Conservation (phyloP, 2,113 vertebrate species). For the Dascyllus trimaculatus region DNA sequence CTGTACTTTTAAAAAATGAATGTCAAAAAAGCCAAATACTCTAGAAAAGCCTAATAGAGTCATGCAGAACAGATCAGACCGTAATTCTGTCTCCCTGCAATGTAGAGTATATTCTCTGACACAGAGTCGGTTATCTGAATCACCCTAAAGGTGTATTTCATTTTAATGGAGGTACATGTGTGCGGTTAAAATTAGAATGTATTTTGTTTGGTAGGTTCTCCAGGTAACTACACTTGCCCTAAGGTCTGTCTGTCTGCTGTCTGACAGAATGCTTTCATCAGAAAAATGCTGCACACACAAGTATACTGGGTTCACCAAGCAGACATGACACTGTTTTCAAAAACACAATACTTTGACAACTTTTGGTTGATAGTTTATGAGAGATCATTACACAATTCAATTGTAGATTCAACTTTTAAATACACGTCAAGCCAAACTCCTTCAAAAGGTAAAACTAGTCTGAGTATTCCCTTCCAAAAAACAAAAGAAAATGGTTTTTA, state of each 20-base stretch:
- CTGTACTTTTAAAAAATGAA: too few relatives aligned
- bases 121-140: constrained; percentile 24
- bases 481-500: too few relatives aligned
- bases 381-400: too few relatives aligned
- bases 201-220: constrained; percentile 33
- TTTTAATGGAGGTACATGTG: constrained; percentile 7
- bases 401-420: too few relatives aligned
- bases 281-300: neutral
- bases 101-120: neutral
- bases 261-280: constrained; percentile 29
- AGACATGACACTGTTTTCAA: neutral
- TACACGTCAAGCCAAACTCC: too few relatives aligned
- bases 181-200: constrained; percentile 35
- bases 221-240: constrained; percentile 41
- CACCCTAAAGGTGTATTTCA: constrained; percentile 1
- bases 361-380: too few relatives aligned
- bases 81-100: neutral
- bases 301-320: neutral
- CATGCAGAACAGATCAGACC: neutral
- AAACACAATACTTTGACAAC: too few relatives aligned
- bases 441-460: too few relatives aligned
- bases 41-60: neutral
- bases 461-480: too few relatives aligned
- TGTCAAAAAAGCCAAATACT: neutral
- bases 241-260: constrained; percentile 28